A percentile compares a stretch with the other conserved stretches of the same genome.
Evolutionary conservation across 2,113 vertebrate species (phyloP).

Genomic region (Cathartes aura): DNA sequence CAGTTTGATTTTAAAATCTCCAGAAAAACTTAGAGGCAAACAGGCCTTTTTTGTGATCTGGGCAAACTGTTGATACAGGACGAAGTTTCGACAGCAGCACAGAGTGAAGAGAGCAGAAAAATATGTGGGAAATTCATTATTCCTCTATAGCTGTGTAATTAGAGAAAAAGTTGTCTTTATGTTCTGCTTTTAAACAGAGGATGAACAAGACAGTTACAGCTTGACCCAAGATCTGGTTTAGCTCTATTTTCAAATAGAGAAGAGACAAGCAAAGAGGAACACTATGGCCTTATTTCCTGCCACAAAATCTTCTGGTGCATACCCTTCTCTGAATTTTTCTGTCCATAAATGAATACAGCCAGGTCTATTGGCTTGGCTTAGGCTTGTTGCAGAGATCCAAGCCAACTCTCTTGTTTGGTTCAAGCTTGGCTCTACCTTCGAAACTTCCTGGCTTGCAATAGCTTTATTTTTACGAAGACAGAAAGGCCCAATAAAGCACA

Average conservation of each 20-base stretch:
- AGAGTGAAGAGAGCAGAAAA: neutral
- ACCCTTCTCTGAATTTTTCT: slow-evolving; percentile 36
- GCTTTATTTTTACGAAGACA: slow-evolving; percentile 67
- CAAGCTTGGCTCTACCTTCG: slow-evolving; percentile 50
- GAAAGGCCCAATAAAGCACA: slow-evolving; percentile 39
- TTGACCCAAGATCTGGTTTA: neutral
- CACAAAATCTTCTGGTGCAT: slow-evolving; percentile 12
- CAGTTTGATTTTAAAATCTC: neutral
- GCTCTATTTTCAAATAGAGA: neutral
- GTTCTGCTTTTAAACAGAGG: neutral
- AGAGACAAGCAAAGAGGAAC: slow-evolving; percentile 2
- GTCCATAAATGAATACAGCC: slow-evolving; percentile 9
- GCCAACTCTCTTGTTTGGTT: slow-evolving; percentile 42
- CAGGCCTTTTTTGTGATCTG: neutral
- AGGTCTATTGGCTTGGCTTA: slow-evolving; percentile 44
- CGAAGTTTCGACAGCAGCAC: neutral
- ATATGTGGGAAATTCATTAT: neutral
- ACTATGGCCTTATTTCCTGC: slow-evolving; percentile 14
- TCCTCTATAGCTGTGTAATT: neutral
- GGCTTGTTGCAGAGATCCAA: neutral
- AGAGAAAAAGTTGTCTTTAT: neutral
- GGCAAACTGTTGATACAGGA: neutral
- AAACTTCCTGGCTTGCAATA: slow-evolving; percentile 48
- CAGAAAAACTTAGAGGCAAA: neutral
- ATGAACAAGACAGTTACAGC: neutral